Percentiles rank a stretch among this genome's conserved stretches.
Conservation (phyloP, 2,113 vertebrate genomes). For the Mohoua ochrocephala region DNA sequence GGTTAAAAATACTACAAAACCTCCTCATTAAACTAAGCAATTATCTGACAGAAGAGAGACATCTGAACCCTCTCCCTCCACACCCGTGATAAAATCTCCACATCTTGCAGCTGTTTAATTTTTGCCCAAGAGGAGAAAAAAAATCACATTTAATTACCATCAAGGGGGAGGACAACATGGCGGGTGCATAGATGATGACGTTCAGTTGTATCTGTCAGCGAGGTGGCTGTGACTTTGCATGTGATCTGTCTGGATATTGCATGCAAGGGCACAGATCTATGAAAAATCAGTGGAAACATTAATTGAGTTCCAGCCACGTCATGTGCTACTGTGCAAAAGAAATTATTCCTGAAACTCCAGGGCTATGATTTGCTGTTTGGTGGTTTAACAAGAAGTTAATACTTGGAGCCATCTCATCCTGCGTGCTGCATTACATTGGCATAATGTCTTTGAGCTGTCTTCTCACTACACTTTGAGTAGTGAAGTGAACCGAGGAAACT, state of each 20-base stretch:
- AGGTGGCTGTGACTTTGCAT: neutral
- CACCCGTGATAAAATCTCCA: neutral
- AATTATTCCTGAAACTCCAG: neutral
- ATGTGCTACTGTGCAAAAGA: neutral
- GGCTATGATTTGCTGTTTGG: neutral
- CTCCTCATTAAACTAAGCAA: slow-evolving; percentile 74
- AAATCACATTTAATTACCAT: neutral
- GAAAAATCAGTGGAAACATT: neutral
- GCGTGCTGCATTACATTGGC: neutral
- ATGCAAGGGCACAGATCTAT: neutral
- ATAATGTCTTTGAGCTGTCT: neutral
- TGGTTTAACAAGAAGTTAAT: neutral
- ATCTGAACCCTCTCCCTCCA: slow-evolving; percentile 5
- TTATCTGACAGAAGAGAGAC: slow-evolving; percentile 47
- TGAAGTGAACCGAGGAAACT: neutral
- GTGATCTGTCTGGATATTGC: neutral
- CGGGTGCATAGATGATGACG: neutral
- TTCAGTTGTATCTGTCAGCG: neutral
- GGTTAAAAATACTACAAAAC: slow-evolving; percentile 66
- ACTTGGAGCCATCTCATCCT: neutral
- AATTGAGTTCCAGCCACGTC: neutral
- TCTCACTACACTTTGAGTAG: neutral
- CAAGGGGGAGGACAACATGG: neutral
- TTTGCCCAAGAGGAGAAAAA: slow-evolving; percentile 24
- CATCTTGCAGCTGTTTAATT: slow-evolving; percentile 61